Percentiles rank a stretch among this genome's conserved stretches.
phyloP scores from a whole-genome alignment of 2,888 invertebrate species.

The Smittia aterrima region DNA sequence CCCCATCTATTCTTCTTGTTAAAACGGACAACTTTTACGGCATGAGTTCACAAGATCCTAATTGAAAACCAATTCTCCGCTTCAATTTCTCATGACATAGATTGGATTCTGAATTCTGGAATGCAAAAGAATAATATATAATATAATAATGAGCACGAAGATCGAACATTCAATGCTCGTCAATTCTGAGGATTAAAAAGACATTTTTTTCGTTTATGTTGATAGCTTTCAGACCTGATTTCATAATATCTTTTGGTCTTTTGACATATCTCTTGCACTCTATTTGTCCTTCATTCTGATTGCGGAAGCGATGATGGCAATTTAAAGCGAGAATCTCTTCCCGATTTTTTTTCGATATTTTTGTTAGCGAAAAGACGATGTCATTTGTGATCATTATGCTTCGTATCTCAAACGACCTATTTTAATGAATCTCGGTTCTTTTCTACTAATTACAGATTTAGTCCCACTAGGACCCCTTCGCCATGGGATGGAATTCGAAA shows the following conservation, averaged over 20 bases:
- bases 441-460: constrained; percentile 64
- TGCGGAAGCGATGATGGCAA: neutral
- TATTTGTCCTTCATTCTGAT: neutral
- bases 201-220: neutral
- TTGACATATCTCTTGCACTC: neutral
- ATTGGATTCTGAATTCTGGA: too few relatives aligned
- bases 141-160: too few relatives aligned
- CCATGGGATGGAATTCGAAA: constrained; percentile 87
- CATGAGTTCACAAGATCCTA: too few relatives aligned
- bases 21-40: too few relatives aligned
- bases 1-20: neutral
- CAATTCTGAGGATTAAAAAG: neutral
- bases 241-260: neutral
- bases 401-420: neutral
- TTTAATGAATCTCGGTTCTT: constrained; percentile 33
- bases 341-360: neutral
- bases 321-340: constrained; percentile 10
- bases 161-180: too few relatives aligned
- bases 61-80: too few relatives aligned
- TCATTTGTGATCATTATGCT: constrained; percentile 25
- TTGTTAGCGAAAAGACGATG: neutral
- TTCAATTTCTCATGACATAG: too few relatives aligned
- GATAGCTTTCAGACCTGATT: neutral
- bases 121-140: too few relatives aligned
- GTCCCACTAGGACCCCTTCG: constrained; percentile 87